Evolutionary conservation across 2,113 vertebrate species (phyloP).

Genomic region (Rhinopomastus cyanomelas): DNA sequence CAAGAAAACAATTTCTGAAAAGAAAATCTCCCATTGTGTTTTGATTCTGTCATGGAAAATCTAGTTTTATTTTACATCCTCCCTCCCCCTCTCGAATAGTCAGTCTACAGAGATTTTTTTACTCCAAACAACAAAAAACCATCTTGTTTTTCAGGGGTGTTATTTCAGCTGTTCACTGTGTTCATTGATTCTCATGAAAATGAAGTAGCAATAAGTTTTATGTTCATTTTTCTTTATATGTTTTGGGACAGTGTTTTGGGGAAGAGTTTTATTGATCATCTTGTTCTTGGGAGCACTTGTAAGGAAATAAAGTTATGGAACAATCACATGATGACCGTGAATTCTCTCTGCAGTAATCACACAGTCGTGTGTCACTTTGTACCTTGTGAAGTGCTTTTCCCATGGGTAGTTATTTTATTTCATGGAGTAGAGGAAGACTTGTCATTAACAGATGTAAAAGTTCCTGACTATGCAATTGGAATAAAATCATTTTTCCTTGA

Average conservation of each 20-base stretch:
- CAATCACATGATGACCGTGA: background rate
- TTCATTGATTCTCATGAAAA: background rate
- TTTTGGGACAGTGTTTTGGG: background rate
- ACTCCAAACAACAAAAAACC: background rate
- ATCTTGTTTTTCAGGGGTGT: background rate
- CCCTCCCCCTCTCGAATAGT: background rate
- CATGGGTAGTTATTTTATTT: conserved; percentile 8
- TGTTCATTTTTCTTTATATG: background rate
- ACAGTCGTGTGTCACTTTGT: background rate
- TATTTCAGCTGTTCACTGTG: background rate
- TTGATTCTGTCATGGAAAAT: background rate
- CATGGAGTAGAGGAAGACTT: background rate
- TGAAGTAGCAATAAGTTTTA: background rate
- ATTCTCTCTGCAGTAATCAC: background rate
- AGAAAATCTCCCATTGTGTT: background rate
- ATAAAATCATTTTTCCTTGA: background rate
- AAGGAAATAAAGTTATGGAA: background rate
- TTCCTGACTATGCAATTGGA: background rate
- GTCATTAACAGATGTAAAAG: background rate
- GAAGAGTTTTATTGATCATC: background rate
- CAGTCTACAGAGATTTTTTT: background rate
- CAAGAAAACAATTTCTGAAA: background rate
- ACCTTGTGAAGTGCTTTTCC: background rate
- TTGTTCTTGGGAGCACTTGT: background rate
- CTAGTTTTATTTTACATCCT: background rate